Base-by-base conservation (phyloP, 1,140 invertebrate species). In the Drosophila subobscura region DNA sequence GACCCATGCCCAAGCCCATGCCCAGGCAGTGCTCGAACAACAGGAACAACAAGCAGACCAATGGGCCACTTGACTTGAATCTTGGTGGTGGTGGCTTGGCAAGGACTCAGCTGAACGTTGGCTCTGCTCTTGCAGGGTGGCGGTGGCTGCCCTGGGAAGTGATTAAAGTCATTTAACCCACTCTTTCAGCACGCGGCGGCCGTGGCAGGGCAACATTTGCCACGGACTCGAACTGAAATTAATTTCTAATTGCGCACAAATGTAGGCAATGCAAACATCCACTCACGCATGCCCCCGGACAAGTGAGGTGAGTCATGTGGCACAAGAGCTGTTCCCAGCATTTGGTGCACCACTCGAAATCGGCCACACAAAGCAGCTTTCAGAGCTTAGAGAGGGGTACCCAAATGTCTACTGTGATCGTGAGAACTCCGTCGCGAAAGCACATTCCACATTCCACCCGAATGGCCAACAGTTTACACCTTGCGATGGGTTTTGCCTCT, bases 101-200 rank as follows among this genome's bases (percentile, higher is more conserved):
- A 20, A 20, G 16, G 16, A 20, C 16, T 20, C 16, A 20, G 16
- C 42, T 68, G 51, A 44, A 46, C 14, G 57, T 49, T 33, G 29
- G 14, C 25, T 46, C 37, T 42, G 27, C 27, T 20, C n/a, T 33
- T 53, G 52, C 40, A 47, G 40, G 44, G 59, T 54, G 47, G 67
- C 57, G 54, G 49, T 53, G 33, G 46, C 54, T 76, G 71, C 79
- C 66, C 70, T 83, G 84, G 83, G 78, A 88, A 88, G 83, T 88
- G 83, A 83, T 88, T 88, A 88, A 88, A 88, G 83, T 88, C 83
- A 89, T 88, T 88, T 88, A 88, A 88, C 83, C 83, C 84, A 83
- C 75, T 88, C 77, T 58, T 51, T 49, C 49, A 50, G 60, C 74
- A 83, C 75, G 63, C 68, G 54, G 66, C 55, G 10, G 42, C n/a